These are phyloP conservation scores for Operophtera brumata DNA, from an alignment of 2,888 invertebrate species.

Conservation along the genomic window DNA sequence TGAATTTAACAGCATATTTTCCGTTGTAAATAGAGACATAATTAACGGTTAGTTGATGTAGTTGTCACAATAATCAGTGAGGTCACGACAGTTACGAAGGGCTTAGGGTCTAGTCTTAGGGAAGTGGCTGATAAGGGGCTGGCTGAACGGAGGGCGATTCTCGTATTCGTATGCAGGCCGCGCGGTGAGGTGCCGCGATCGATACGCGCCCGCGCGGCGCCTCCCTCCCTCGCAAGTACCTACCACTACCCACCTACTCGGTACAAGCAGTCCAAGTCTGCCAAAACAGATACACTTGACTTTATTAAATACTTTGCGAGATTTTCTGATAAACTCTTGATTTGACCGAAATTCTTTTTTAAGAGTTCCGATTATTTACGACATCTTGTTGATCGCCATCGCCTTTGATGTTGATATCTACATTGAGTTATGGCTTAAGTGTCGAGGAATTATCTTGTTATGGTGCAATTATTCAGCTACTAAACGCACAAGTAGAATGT, in stretches of 20 bases:
- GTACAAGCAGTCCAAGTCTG: constrained; percentile 55
- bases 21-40: constrained; percentile 6
- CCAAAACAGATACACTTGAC: constrained; percentile 60
- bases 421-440: constrained; percentile 14
- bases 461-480: constrained; percentile 48
- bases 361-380: not conserved
- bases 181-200: constrained; percentile 67
- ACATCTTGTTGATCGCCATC: constrained; percentile 1
- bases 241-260: constrained; percentile 3
- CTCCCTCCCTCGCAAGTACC: constrained; percentile 52
- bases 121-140: constrained; percentile 71
- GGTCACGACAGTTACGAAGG: constrained; percentile 63
- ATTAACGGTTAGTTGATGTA: constrained; percentile 30
- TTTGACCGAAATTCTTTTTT: constrained; percentile 1
- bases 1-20: constrained; percentile 1
- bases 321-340: constrained; percentile 18
- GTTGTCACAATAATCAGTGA: constrained; percentile 59
- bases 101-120: constrained; percentile 60
- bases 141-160: constrained; percentile 69
- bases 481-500: constrained; percentile 34
- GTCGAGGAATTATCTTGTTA: constrained; percentile 10
- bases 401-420: constrained; percentile 7
- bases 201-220: constrained; percentile 79
- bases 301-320: constrained; percentile 53
- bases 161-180: constrained; percentile 78